phyloP scores from a whole-genome alignment of 2,888 invertebrate genomes.

The Linnaemya vulpina region DNA sequence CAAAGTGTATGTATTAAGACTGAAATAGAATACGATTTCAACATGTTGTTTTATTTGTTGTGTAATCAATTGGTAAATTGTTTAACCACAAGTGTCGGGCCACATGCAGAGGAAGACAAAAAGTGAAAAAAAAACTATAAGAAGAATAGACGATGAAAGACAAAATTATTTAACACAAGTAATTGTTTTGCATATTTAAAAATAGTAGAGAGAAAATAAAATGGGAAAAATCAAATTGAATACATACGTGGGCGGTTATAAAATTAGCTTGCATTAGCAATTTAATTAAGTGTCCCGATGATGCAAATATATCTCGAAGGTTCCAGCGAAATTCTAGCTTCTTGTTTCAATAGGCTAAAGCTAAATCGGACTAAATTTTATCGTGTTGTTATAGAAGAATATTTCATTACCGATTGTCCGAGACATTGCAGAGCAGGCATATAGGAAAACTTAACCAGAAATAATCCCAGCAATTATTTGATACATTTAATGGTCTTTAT shows the following conservation, averaged over 20 bases:
- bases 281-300: too few relatives aligned
- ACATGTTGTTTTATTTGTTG: constrained; percentile 52
- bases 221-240: background rate
- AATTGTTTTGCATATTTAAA: background rate
- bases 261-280: too few relatives aligned
- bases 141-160: background rate
- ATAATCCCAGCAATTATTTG: too few relatives aligned
- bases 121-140: constrained; percentile 13
- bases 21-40: constrained; percentile 37
- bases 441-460: too few relatives aligned
- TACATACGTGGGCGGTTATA: background rate
- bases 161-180: background rate
- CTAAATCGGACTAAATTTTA: too few relatives aligned
- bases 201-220: background rate
- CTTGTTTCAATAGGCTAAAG: too few relatives aligned
- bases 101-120: constrained; percentile 11
- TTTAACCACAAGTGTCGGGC: constrained; percentile 58
- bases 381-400: too few relatives aligned
- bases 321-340: too few relatives aligned
- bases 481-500: too few relatives aligned
- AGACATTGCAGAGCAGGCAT: too few relatives aligned
- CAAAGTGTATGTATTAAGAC: constrained; percentile 16
- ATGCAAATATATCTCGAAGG: too few relatives aligned
- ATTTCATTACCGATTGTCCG: too few relatives aligned
- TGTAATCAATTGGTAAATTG: constrained; percentile 70